A percentile compares a stretch with the other conserved stretches of the same genome.
Conservation (phyloP, 64 coral and sea anemone genomes). For the Stichodactyla helianthus region DNA sequence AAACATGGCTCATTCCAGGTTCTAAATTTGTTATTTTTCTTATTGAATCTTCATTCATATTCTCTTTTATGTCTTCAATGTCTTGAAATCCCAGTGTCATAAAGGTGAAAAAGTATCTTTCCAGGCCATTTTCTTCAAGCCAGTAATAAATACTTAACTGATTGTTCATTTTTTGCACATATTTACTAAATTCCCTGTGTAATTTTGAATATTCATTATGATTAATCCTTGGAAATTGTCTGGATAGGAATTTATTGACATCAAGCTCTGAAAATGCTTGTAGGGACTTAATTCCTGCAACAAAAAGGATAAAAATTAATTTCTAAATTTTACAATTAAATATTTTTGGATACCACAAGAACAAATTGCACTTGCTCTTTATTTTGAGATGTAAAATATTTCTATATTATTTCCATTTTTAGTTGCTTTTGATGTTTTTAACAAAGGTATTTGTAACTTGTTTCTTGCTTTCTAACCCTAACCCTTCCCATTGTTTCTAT, state of each 20-base stretch:
- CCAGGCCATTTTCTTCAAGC: slow-evolving; percentile 36
- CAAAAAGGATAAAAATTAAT: neutral
- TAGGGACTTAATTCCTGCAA: slow-evolving; percentile 35
- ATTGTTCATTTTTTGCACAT: slow-evolving; percentile 48
- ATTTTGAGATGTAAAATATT: too few relatives aligned
- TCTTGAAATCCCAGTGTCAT: slow-evolving; percentile 40
- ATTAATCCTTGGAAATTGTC: slow-evolving; percentile 26
- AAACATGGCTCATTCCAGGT: neutral
- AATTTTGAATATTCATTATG: neutral
- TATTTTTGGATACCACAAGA: too few relatives aligned
- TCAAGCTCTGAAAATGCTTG: slow-evolving; percentile 38
- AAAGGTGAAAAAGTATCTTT: slow-evolving; percentile 36
- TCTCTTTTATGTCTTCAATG: slow-evolving; percentile 33
- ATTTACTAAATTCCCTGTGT: slow-evolving; percentile 43
- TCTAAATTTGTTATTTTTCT: slow-evolving; percentile 11
- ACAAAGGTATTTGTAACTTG: too few relatives aligned
- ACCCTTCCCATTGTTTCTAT: too few relatives aligned
- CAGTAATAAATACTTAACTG: slow-evolving; percentile 43
- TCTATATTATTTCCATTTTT: too few relatives aligned
- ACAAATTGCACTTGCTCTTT: too few relatives aligned
- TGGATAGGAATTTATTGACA: slow-evolving; percentile 30
- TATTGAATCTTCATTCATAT: slow-evolving; percentile 14
- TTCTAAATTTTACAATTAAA: neutral
- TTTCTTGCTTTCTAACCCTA: too few relatives aligned
- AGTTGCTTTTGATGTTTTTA: too few relatives aligned